A percentile compares a stretch with the other conserved stretches of the same genome.
Evolutionary conservation across 92 coral and sea anemone species (phyloP).

Genomic region (Blastomussa wellsi): DNA sequence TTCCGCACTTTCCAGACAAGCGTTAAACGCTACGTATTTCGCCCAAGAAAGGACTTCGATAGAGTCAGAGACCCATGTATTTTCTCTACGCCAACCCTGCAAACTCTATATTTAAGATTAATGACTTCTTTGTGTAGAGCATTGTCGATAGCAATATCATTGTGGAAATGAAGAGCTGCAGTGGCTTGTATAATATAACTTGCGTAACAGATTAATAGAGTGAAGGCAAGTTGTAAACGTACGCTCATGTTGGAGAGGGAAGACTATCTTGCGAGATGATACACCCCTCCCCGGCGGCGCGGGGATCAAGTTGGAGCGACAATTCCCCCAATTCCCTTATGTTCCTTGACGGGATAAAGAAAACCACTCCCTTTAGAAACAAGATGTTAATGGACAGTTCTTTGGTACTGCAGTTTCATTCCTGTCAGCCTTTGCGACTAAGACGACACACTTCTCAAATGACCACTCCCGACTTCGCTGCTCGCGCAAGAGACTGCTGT

Average conservation of each 20-base stretch:
- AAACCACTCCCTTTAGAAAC: no score
- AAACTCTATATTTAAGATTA: no score
- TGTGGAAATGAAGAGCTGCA: neutral
- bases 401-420: no score
- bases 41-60: neutral
- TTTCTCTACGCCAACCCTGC: no score
- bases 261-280: no score
- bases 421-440: no score
- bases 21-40: neutral
- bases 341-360: neutral
- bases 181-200: neutral
- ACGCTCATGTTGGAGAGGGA: neutral
- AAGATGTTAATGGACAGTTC: no score
- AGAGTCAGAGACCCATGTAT: neutral
- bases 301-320: neutral
- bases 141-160: neutral
- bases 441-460: no score
- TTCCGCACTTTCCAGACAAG: neutral
- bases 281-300: no score
- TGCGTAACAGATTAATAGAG: neutral
- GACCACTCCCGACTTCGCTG: no score
- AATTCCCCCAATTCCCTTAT: neutral
- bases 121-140: neutral
- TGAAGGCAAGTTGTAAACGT: neutral
- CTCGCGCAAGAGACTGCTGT: no score